A percentile compares a stretch with the other conserved stretches of the same genome.
These are phyloP conservation scores for Dissostichus mawsoni DNA, from an alignment of 2,113 vertebrate species.

Conservation along the genomic window DNA sequence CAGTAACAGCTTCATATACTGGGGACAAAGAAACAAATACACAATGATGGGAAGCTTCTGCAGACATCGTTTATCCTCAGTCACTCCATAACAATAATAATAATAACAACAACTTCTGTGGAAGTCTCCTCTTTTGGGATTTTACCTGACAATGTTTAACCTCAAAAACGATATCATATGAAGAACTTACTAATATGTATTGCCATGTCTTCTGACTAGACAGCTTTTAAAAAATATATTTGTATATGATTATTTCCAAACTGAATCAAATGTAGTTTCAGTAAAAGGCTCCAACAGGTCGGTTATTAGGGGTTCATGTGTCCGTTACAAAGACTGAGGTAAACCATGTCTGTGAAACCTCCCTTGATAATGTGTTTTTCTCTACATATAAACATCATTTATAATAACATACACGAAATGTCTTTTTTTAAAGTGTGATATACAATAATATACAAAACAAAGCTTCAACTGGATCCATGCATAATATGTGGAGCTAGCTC, in stretches of 20 bases:
- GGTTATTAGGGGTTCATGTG: not conserved
- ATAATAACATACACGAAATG: constrained; percentile 66
- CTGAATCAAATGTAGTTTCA: not conserved
- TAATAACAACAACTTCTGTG: not conserved
- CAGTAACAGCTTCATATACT: constrained; percentile 82
- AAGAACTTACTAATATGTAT: not conserved
- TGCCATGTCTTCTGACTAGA: not conserved
- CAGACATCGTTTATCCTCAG: constrained; percentile 49
- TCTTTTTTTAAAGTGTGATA: constrained; percentile 64
- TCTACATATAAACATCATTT: constrained; percentile 68
- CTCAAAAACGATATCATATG: not conserved
- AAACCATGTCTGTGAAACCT: constrained; percentile 54
- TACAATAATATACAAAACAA: constrained; percentile 75
- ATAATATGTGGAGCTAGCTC: constrained; percentile 78
- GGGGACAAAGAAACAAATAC: constrained; percentile 66
- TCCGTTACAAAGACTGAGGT: constrained; percentile 20
- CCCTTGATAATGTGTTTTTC: constrained; percentile 31
- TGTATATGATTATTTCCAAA: not conserved
- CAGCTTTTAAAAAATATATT: not conserved
- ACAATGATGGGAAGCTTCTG: constrained; percentile 27
- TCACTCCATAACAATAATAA: not conserved
- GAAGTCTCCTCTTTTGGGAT: not conserved
- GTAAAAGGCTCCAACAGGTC: not conserved
- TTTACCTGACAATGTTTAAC: not conserved
- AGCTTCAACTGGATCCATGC: constrained; percentile 80